Conservation (phyloP, 2,113 vertebrate species). For the Dicentrarchus labrax region DNA sequence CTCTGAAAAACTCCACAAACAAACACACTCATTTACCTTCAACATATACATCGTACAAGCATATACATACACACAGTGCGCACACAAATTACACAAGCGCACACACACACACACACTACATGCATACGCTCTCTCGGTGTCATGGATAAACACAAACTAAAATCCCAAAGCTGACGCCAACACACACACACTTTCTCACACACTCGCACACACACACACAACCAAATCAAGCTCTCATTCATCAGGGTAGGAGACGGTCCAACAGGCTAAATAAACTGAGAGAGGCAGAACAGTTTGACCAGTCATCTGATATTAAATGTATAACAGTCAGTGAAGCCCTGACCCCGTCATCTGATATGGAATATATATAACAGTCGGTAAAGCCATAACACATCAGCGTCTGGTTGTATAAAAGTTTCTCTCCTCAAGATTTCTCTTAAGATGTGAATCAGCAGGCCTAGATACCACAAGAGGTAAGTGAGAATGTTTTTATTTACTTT, state of each 20-base stretch:
- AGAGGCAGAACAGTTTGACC: conserved; percentile 60
- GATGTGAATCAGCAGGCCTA: not conserved
- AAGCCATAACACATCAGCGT: not conserved
- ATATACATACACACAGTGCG: conserved; percentile 18
- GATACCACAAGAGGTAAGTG: not conserved
- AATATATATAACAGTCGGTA: conserved; percentile 1
- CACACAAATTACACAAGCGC: conserved; percentile 6
- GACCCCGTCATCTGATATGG: conserved; percentile 30
- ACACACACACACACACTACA: conserved; percentile 14
- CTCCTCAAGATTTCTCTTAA: not conserved
- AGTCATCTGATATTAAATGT: conserved; percentile 68
- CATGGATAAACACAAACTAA: conserved; percentile 63
- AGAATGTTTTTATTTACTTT: not conserved
- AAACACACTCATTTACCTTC: conserved; percentile 48
- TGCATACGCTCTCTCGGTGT: conserved; percentile 45
- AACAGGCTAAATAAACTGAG: conserved; percentile 75
- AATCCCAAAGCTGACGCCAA: conserved; percentile 49
- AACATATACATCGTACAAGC: conserved; percentile 51
- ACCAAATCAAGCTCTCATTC: conserved; percentile 69
- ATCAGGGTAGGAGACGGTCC: conserved; percentile 63
- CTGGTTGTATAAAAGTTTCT: not conserved
- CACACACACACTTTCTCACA: conserved; percentile 23
- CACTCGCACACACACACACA: conserved; percentile 1
- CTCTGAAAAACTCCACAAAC: conserved; percentile 50
- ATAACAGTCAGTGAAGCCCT: conserved; percentile 32